phyloP scores from a whole-genome alignment of 1,140 invertebrate species.

The Rhyzopertha dominica region DNA sequence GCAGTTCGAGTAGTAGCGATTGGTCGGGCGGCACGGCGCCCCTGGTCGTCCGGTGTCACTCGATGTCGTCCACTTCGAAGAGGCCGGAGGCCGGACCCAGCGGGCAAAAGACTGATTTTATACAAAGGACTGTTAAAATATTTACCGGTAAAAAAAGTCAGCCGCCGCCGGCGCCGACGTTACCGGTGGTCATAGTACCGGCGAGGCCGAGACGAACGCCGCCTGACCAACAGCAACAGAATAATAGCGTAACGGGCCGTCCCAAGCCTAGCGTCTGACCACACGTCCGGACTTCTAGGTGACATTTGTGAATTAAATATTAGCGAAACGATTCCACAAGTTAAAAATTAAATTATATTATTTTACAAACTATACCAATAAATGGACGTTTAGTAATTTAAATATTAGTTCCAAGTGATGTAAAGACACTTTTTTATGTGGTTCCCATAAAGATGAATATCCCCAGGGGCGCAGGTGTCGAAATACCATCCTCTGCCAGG shows the following conservation, averaged over 20 bases:
- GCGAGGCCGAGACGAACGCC: slow-evolving; percentile 24
- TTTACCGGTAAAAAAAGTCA: slow-evolving; percentile 41
- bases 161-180: slow-evolving; percentile 24
- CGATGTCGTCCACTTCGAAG: slow-evolving; percentile 40
- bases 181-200: slow-evolving; percentile 40
- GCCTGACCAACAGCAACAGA: slow-evolving; percentile 21
- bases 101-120: slow-evolving; percentile 46
- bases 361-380: slow-evolving; percentile 18
- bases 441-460: slow-evolving; percentile 17
- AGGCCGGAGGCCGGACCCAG: slow-evolving; percentile 18
- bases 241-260: slow-evolving; percentile 17
- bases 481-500: no score
- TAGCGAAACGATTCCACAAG: slow-evolving; percentile 14
- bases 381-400: slow-evolving; percentile 27
- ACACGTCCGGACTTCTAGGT: slow-evolving; percentile 33
- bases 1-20: slow-evolving; percentile 19
- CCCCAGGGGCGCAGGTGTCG: no score
- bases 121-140: slow-evolving; percentile 47
- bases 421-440: slow-evolving; percentile 34
- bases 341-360: slow-evolving; percentile 6
- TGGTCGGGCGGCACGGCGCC: slow-evolving; percentile 30
- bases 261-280: slow-evolving; percentile 39
- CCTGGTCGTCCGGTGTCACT: slow-evolving; percentile 42
- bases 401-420: slow-evolving; percentile 21
- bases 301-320: slow-evolving; percentile 35